Percentiles rank a stretch among this genome's conserved stretches.
These are phyloP conservation scores for Larimichthys crocea DNA, from an alignment of 2,113 vertebrate genomes.

Conservation along the genomic window DNA sequence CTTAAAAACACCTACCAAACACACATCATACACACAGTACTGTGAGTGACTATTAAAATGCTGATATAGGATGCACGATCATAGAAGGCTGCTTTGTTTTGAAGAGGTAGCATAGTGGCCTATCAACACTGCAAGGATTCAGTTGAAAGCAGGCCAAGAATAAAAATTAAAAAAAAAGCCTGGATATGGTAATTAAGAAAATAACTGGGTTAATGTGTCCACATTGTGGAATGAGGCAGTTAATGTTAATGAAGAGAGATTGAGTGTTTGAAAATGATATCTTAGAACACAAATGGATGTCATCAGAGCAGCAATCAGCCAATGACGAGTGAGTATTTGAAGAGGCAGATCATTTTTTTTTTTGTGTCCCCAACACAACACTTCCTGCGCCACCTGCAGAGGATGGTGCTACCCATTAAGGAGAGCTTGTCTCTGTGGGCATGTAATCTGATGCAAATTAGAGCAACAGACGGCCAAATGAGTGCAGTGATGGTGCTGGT, in stretches of 20 bases:
- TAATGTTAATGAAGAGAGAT: constrained; percentile 71
- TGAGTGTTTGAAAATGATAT: constrained; percentile 49
- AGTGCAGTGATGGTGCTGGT: constrained; percentile 49
- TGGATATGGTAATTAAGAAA: constrained; percentile 70
- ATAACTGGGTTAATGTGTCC: constrained; percentile 75
- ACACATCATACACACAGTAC: background rate
- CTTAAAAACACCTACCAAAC: constrained; percentile 39
- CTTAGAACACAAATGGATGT: constrained; percentile 68
- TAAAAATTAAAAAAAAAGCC: constrained; percentile 59
- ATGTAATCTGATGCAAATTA: constrained; percentile 76
- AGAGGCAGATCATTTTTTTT: constrained; percentile 41
- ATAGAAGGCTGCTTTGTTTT: constrained; percentile 35
- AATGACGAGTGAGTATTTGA: constrained; percentile 60
- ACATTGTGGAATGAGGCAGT: constrained; percentile 58
- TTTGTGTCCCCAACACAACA: constrained; percentile 37
- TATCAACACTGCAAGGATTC: constrained; percentile 40
- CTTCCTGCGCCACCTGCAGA: constrained; percentile 67
- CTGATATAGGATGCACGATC: constrained; percentile 9
- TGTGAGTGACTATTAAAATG: constrained; percentile 43
- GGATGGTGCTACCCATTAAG: constrained; percentile 68
- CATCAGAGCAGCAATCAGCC: constrained; percentile 63
- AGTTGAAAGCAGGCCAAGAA: constrained; percentile 45
- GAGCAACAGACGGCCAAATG: constrained; percentile 67
- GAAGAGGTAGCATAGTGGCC: constrained; percentile 18
- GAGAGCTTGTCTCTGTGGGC: constrained; percentile 64